Evolutionary conservation across 2,113 vertebrate species (phyloP).

Genomic region (Dromiciops gliroides): DNA sequence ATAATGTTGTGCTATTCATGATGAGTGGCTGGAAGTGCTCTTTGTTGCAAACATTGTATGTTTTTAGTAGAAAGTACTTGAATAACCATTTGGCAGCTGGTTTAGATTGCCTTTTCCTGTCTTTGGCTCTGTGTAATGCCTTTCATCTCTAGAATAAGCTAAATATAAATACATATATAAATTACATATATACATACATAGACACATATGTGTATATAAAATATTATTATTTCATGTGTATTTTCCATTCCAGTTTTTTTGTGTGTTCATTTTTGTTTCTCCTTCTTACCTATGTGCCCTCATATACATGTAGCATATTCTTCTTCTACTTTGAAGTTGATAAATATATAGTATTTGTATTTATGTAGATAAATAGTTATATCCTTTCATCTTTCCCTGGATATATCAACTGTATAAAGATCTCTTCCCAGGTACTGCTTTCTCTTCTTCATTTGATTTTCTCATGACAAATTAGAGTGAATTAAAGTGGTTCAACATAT

Average conservation of each 20-base stretch:
- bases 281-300: neutral
- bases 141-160: neutral
- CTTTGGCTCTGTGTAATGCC: neutral
- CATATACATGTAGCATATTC: neutral
- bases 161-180: neutral
- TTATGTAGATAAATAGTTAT: neutral
- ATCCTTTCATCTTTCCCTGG: neutral
- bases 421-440: neutral
- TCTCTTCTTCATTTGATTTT: neutral
- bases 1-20: slow-evolving; percentile 1
- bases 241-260: neutral
- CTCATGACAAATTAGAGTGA: neutral
- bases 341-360: neutral
- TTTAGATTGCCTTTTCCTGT: neutral
- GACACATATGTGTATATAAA: neutral
- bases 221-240: neutral
- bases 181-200: too few species aligned
- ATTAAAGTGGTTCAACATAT: neutral
- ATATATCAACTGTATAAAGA: neutral
- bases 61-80: neutral
- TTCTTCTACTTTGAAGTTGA: neutral
- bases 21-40: neutral
- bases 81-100: neutral
- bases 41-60: neutral
- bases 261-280: neutral